A percentile compares a stretch with the other conserved stretches of the same genome.
Evolutionary conservation across 2,113 vertebrate genomes (phyloP).

Genomic region (Hippotragus niger): DNA sequence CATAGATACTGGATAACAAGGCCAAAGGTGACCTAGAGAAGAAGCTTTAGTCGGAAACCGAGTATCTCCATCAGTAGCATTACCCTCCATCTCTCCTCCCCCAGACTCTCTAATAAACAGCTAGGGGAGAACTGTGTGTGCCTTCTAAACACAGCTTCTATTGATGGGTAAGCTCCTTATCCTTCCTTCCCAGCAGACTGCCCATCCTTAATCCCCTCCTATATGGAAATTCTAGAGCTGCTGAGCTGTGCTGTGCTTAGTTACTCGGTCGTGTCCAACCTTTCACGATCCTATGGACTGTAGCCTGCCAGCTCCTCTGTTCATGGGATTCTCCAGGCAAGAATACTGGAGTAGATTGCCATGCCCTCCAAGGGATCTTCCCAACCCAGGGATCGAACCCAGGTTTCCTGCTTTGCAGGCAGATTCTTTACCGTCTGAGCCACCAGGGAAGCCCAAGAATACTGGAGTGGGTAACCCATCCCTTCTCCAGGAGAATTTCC

Average conservation of each 20-base stretch:
- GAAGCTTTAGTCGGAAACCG: not conserved
- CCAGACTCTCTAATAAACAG: not conserved
- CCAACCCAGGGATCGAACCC: not conserved
- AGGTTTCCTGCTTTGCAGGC: not conserved
- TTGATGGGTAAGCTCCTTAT: not conserved
- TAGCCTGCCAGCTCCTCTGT: not conserved
- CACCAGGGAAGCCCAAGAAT: not conserved
- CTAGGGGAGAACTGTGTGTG: not conserved
- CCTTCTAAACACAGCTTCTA: not conserved
- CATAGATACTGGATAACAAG: not conserved
- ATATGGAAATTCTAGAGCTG: not conserved
- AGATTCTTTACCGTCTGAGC: not conserved
- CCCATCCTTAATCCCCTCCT: not conserved
- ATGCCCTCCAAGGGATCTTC: not conserved
- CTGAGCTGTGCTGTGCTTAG: not conserved
- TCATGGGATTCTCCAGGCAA: not conserved
- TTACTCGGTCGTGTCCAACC: not conserved
- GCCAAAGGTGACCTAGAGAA: not conserved
- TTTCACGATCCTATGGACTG: not conserved
- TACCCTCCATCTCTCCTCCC: not conserved
- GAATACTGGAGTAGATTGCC: not conserved
- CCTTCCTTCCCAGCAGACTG: not conserved
- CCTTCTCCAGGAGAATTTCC: not conserved
- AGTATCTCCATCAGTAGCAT: not conserved
- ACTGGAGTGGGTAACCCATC: not conserved